These are phyloP conservation scores for Epizoanthus stellaris DNA, from an alignment of 92 coral and sea anemone species.

Conservation along the genomic window DNA sequence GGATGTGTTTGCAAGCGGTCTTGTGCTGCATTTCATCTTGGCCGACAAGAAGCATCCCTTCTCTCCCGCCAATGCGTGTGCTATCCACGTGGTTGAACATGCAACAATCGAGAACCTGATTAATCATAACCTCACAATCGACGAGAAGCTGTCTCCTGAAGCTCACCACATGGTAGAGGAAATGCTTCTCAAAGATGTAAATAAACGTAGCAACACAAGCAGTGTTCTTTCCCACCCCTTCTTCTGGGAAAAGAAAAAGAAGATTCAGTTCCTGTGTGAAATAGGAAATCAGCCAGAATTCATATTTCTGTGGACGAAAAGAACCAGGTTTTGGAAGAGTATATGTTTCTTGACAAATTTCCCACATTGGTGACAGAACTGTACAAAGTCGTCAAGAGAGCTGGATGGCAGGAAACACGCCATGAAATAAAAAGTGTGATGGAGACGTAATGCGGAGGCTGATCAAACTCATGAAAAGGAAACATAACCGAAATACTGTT, in stretches of 20 bases:
- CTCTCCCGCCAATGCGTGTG: background rate
- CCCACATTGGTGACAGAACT: constrained; percentile 50
- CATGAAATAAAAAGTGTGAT: too few species aligned
- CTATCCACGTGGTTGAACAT: background rate
- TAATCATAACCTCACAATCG: background rate
- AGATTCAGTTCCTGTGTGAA: background rate
- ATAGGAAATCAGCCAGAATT: constrained; percentile 23
- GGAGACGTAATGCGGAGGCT: too few species aligned
- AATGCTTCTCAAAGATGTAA: constrained; percentile 1
- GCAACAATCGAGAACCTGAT: constrained; percentile 2
- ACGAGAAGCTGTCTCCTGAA: constrained; percentile 7
- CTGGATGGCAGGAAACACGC: background rate
- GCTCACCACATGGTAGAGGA: background rate
- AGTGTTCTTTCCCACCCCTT: constrained; percentile 8
- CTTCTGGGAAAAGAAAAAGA: constrained; percentile 9
- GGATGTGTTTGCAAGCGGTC: constrained; percentile 21
- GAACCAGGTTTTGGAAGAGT: background rate
- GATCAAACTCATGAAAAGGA: too few species aligned
- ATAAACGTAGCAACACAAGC: background rate
- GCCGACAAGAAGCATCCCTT: constrained; percentile 21
- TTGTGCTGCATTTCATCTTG: background rate
- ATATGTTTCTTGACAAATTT: constrained; percentile 9
- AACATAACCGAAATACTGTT: too few species aligned
- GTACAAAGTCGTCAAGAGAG: constrained; percentile 1
- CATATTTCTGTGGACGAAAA: too few species aligned